Conservation (phyloP, 2,113 vertebrate genomes). For the Cygnus buccinator region DNA sequence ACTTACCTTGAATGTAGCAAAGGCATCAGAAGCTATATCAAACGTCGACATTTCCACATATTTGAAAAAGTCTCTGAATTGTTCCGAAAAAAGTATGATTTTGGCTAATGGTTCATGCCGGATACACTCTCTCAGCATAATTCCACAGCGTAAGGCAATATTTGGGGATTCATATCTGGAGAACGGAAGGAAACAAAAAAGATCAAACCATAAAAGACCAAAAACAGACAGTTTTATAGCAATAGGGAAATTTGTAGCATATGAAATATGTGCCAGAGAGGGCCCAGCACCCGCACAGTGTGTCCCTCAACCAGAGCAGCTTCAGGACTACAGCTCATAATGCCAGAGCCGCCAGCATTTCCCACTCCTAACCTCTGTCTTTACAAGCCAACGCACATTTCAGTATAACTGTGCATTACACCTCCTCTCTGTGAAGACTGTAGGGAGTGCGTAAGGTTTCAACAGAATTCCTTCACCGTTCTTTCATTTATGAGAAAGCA, state of each 20-base stretch:
- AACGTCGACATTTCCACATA: conserved; percentile 98
- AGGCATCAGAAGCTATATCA: conserved; percentile 97
- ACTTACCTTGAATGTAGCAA: conserved; percentile 97
- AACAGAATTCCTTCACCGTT: not conserved
- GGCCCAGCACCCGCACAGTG: fast-evolving
- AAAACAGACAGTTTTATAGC: not conserved
- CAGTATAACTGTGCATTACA: not conserved
- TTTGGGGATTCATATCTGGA: conserved; percentile 92
- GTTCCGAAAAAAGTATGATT: conserved; percentile 88
- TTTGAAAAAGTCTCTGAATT: conserved; percentile 92
- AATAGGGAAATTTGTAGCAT: fast-evolving
- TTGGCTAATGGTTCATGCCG: conserved; percentile 96
- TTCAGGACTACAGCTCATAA: not conserved
- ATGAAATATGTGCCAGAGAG: not conserved
- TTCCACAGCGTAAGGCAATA: conserved; percentile 94
- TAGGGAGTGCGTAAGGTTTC: not conserved
- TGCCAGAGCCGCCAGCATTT: not conserved
- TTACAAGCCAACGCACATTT: not conserved
- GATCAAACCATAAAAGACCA: not conserved
- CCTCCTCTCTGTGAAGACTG: not conserved
- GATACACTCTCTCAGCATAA: conserved; percentile 97
- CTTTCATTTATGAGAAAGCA: not conserved
- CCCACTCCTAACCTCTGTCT: not conserved
- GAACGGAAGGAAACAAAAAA: conserved; percentile 8
- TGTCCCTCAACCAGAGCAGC: not conserved